Conservation (phyloP, 2,113 vertebrate genomes). For the Trochalopteron elliotii region DNA sequence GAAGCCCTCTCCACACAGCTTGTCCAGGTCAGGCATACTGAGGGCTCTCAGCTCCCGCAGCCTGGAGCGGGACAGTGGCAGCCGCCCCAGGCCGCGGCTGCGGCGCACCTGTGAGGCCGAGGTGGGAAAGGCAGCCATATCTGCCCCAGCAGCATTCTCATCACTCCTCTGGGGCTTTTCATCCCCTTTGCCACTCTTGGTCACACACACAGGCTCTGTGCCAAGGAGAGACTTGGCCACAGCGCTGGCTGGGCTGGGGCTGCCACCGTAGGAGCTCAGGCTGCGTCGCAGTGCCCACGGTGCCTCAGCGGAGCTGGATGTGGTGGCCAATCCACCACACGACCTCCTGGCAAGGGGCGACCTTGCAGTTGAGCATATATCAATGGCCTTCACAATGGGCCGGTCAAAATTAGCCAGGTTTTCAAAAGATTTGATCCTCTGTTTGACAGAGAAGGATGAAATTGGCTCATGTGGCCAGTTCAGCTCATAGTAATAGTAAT, state of each 20-base stretch:
- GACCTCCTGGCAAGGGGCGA: slow-evolving; percentile 78
- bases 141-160: rapidly evolving
- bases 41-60: slow-evolving; percentile 87
- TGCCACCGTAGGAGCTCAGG: slow-evolving; percentile 81
- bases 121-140: rapidly evolving
- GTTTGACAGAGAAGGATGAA: slow-evolving; percentile 89
- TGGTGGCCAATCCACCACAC: slow-evolving; percentile 68
- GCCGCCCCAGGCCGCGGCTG: slow-evolving; percentile 70
- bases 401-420: slow-evolving; percentile 89
- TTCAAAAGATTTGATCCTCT: slow-evolving; percentile 96
- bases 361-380: slow-evolving; percentile 75
- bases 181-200: background rate
- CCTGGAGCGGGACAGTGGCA: slow-evolving; percentile 72
- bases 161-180: background rate
- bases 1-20: slow-evolving; percentile 81
- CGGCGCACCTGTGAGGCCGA: slow-evolving; percentile 50
- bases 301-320: slow-evolving; percentile 29
- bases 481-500: slow-evolving; percentile 79
- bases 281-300: slow-evolving; percentile 71
- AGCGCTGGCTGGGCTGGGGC: background rate
- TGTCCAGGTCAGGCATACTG: slow-evolving; percentile 93
- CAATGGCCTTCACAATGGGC: slow-evolving; percentile 73
- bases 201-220: background rate
- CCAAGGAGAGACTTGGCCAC: slow-evolving; percentile 49
- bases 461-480: slow-evolving; percentile 76